These are phyloP conservation scores for Zophobas morio DNA, from an alignment of 1,140 invertebrate species.

Conservation along the genomic window DNA sequence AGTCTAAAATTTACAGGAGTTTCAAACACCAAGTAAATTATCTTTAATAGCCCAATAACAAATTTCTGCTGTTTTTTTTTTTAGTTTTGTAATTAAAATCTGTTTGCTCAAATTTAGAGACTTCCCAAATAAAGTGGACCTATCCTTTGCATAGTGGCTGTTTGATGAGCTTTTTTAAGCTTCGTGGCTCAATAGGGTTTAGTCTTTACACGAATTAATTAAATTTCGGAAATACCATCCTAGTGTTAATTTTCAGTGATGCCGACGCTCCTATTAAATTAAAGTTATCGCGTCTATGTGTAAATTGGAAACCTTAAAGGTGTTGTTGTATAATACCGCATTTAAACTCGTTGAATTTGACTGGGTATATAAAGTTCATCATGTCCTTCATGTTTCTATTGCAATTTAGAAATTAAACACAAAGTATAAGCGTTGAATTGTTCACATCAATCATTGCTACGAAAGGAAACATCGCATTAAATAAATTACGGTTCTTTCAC, in stretches of 20 bases:
- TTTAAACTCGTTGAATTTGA: slow-evolving; percentile 20
- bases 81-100: too few species aligned
- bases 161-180: neutral
- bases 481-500: neutral
- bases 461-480: neutral
- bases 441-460: slow-evolving; percentile 15
- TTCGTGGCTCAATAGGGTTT: neutral
- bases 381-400: slow-evolving; percentile 9
- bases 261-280: slow-evolving; percentile 19
- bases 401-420: slow-evolving; percentile 33
- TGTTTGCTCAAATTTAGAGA: too few species aligned
- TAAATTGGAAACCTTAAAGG: slow-evolving; percentile 30
- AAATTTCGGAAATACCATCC: slow-evolving; percentile 2
- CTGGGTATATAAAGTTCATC: slow-evolving; percentile 25
- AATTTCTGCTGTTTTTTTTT: too few species aligned
- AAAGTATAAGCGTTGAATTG: slow-evolving; percentile 24
- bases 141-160: too few species aligned
- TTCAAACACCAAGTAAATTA: too few species aligned
- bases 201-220: slow-evolving; percentile 9
- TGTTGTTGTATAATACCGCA: slow-evolving; percentile 35
- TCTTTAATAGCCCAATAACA: too few species aligned
- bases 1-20: too few species aligned
- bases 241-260: slow-evolving; percentile 26
- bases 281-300: slow-evolving; percentile 28
- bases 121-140: too few species aligned